Evolutionary conservation across 2,797 vertebrate genomes (phyloP), one percentile per base, ranked within the genome.

Genomic region (Epinephelus coioides): DNA sequence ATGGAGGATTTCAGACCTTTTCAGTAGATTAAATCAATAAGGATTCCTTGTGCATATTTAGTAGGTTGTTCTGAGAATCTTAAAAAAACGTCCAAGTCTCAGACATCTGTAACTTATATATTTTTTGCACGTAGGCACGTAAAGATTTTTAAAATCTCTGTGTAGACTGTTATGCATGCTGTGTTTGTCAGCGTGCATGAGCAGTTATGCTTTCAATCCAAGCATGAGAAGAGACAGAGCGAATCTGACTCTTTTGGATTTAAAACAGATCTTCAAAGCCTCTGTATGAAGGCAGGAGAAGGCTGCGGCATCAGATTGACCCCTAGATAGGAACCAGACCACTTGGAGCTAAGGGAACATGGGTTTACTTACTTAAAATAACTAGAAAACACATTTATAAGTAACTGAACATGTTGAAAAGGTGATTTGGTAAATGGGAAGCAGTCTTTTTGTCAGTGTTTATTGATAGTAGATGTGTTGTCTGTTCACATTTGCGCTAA

Each of bases 321-420:
- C 74, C 81, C 69, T 34, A 84, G 90, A 93, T 87, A 89, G 74
- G 85, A 92, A 91, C 86, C 91, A 93, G 92, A 87, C 88, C 76
- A 68, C 82, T 83, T 27, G 59, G 61, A 82, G 84, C 69, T 69
- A 27, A 50, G 83, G 82, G 66, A 85, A 78, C 85, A 55, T 44
- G 51, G 73, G 60, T 63, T 40, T 34, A 30, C 46, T 11, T 47
- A 17, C 69, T 60, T 63, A 19, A 66, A 79, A 72, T 55, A 50
- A 61, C 44, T 65, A 74, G 49, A 73, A 82, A 81, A 67, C 47
- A 43, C 53, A 30, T 72, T 55, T 59, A 50, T 34, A 71, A 68
- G 46, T 23, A 23, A 71, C 21, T 34, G 6, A 67, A 47, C 60
- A 23, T 50, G 34, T 56, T 49, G 21, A 46, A 78, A 61, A 73